These are phyloP conservation scores for Protomyctophum bolini DNA, from an alignment of 2,113 vertebrate species.

Conservation along the genomic window DNA sequence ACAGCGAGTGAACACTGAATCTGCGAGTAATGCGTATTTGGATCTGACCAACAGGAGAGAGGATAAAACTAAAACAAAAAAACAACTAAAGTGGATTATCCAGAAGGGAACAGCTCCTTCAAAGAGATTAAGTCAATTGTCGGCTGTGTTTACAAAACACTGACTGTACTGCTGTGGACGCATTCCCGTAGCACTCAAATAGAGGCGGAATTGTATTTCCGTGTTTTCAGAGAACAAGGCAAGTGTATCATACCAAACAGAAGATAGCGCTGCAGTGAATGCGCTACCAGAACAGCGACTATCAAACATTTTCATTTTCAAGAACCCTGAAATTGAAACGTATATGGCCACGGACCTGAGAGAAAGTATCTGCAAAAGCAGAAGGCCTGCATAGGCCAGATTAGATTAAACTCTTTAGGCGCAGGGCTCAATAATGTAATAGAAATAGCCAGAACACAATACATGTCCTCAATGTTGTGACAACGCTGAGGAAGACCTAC, in stretches of 20 bases:
- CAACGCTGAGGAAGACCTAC: no score
- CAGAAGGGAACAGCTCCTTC: neutral
- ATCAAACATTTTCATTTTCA: no score
- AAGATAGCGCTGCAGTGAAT: neutral
- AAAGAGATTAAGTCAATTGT: slow-evolving; percentile 8
- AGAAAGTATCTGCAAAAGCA: no score
- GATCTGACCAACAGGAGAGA: neutral
- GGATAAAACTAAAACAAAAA: neutral
- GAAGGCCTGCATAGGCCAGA: no score
- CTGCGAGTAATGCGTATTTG: neutral
- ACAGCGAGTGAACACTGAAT: neutral
- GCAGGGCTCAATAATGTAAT: no score
- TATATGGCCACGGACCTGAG: no score
- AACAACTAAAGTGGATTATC: neutral
- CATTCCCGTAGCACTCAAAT: neutral
- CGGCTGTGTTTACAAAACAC: slow-evolving; percentile 53
- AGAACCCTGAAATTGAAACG: no score
- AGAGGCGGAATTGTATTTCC: neutral
- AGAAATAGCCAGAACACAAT: no score
- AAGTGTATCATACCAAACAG: neutral
- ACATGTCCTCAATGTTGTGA: no score
- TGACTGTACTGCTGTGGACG: slow-evolving; percentile 8
- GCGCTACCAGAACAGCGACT: neutral
- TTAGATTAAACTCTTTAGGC: no score
- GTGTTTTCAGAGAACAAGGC: neutral